Percentiles rank a stretch among this genome's conserved stretches.
These are phyloP conservation scores for Panopea generosa DNA, from an alignment of 2,888 invertebrate species.

Conservation along the genomic window DNA sequence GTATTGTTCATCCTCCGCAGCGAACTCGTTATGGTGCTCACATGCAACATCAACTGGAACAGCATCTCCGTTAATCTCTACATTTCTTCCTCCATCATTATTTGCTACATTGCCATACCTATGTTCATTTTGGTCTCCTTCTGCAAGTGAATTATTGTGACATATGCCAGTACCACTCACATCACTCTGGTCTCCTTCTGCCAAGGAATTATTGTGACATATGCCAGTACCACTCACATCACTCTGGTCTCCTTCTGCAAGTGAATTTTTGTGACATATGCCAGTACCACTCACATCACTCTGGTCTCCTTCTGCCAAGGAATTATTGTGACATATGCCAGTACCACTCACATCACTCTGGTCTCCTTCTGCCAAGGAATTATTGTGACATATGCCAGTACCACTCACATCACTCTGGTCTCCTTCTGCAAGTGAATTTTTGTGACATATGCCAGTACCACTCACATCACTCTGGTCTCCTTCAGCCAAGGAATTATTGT, in stretches of 20 bases:
- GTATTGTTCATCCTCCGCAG: constrained; percentile 61
- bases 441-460: neutral
- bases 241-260: neutral
- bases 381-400: neutral
- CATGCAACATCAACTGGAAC: no score
- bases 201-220: neutral
- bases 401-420: neutral
- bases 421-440: neutral
- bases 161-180: neutral
- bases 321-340: neutral
- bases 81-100: neutral
- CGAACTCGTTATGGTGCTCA: constrained; percentile 24
- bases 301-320: neutral
- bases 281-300: neutral
- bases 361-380: neutral
- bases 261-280: neutral
- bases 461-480: neutral
- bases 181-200: constrained; percentile 1
- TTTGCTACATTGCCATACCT: neutral
- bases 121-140: neutral
- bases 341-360: neutral
- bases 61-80: no score
- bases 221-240: neutral
- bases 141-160: neutral
- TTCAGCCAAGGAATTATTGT: neutral